A percentile compares a stretch with the other conserved stretches of the same genome.
These are phyloP conservation scores for Orthonyx spaldingii DNA, from an alignment of 2,113 vertebrate genomes.

Conservation along the genomic window DNA sequence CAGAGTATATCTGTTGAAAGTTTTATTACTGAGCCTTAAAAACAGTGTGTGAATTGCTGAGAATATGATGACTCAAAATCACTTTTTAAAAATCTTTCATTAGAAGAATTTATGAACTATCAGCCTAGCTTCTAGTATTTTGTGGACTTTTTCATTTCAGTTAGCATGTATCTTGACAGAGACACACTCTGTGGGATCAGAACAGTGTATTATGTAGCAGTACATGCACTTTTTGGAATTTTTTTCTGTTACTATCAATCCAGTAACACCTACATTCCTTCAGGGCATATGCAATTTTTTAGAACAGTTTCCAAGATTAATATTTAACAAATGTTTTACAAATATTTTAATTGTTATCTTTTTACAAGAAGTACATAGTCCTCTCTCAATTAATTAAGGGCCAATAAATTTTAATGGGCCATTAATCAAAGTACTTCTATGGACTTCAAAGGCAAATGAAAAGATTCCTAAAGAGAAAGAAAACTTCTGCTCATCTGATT, in stretches of 20 bases:
- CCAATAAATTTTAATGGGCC: background rate
- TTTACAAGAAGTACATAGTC: background rate
- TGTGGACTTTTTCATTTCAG: background rate
- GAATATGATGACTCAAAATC: background rate
- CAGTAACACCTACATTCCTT: background rate
- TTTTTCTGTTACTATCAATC: background rate
- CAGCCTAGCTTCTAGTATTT: background rate
- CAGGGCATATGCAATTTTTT: background rate
- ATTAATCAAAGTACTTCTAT: background rate
- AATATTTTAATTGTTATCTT: background rate
- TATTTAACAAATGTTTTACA: background rate
- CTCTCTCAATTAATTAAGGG: background rate
- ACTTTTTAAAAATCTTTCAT: background rate
- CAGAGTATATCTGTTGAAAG: background rate
- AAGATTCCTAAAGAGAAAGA: background rate
- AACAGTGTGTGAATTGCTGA: background rate
- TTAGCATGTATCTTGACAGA: background rate
- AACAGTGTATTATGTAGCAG: background rate
- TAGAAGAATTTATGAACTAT: background rate
- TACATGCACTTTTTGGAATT: accelerated
- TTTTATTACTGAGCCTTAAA: background rate
- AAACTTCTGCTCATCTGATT: background rate
- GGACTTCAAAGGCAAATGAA: background rate
- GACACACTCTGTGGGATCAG: background rate
- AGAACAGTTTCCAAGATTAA: background rate